These are phyloP conservation scores for Atrina japonica DNA, from an alignment of 2,888 invertebrate species.

Conservation along the genomic window DNA sequence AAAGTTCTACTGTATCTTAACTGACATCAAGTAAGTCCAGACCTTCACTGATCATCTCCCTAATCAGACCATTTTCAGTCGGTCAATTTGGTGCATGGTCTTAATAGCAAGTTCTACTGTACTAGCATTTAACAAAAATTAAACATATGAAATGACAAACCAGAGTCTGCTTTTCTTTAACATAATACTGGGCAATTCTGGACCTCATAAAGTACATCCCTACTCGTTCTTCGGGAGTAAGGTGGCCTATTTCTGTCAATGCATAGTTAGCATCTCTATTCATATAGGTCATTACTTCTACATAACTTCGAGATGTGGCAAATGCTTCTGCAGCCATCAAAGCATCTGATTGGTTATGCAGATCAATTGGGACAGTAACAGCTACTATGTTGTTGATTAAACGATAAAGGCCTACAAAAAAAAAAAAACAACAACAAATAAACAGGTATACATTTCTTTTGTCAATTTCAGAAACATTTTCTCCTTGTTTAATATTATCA, in stretches of 20 bases:
- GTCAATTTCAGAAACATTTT: too few relatives aligned
- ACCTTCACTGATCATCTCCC: too few relatives aligned
- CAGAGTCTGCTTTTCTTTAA: slow-evolving; percentile 28
- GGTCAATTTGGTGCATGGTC: too few relatives aligned
- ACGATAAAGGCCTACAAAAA: slow-evolving; percentile 25
- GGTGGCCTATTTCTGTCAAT: slow-evolving; percentile 15
- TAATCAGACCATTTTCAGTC: too few relatives aligned
- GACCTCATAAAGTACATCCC: slow-evolving; percentile 38
- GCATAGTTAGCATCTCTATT: slow-evolving; percentile 29
- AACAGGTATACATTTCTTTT: too few relatives aligned
- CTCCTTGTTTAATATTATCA: too few relatives aligned
- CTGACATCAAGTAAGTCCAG: too few relatives aligned
- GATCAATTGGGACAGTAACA: slow-evolving; percentile 25
- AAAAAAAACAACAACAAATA: neutral
- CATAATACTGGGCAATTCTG: slow-evolving; percentile 29
- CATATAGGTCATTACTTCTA: slow-evolving; percentile 27
- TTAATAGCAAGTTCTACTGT: too few relatives aligned
- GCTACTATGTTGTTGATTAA: slow-evolving; percentile 27
- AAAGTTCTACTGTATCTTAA: too few relatives aligned
- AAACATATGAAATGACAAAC: too few relatives aligned
- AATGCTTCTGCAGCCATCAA: slow-evolving; percentile 4
- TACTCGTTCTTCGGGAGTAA: slow-evolving; percentile 39
- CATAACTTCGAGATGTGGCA: slow-evolving; percentile 26
- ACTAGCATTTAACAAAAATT: too few relatives aligned
- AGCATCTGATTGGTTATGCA: slow-evolving; percentile 16